Evolutionary conservation across 1,140 invertebrate genomes (phyloP).

Genomic region (Pogonognathellus flavescens): DNA sequence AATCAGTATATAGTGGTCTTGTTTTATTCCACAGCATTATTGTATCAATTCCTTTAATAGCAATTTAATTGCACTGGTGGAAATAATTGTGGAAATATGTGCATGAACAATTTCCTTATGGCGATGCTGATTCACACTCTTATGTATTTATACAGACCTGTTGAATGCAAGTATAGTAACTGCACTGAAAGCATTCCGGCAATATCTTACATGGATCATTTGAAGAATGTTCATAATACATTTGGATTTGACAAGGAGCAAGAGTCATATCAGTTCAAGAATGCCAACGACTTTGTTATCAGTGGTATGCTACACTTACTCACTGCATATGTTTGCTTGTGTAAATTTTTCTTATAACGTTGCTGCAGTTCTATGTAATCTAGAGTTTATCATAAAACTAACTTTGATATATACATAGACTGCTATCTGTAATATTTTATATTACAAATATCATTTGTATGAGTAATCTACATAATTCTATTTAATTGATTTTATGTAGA

Average conservation of each 20-base stretch:
- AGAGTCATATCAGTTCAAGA: slow-evolving; percentile 14
- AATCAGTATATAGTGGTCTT: too few species aligned
- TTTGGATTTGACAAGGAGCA: slow-evolving; percentile 8
- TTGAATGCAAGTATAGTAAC: slow-evolving; percentile 7
- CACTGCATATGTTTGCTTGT: background rate
- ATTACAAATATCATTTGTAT: too few species aligned
- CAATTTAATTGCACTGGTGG: too few species aligned
- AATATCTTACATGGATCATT: background rate
- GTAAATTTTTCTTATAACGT: background rate
- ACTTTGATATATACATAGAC: too few species aligned
- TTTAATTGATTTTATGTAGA: background rate
- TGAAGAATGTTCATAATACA: background rate
- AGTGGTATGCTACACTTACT: background rate
- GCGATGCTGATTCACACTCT: background rate
- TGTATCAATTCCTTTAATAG: too few species aligned
- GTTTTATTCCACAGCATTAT: too few species aligned
- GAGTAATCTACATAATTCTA: background rate
- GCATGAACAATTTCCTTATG: too few species aligned
- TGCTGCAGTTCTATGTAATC: background rate
- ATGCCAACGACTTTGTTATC: slow-evolving; percentile 5
- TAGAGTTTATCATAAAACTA: background rate
- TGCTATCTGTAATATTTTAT: too few species aligned
- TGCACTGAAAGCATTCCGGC: background rate
- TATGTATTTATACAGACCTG: background rate
- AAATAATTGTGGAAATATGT: too few species aligned